Conservation (phyloP, 2,113 vertebrate species). For the Pyxicephalus adspersus region DNA sequence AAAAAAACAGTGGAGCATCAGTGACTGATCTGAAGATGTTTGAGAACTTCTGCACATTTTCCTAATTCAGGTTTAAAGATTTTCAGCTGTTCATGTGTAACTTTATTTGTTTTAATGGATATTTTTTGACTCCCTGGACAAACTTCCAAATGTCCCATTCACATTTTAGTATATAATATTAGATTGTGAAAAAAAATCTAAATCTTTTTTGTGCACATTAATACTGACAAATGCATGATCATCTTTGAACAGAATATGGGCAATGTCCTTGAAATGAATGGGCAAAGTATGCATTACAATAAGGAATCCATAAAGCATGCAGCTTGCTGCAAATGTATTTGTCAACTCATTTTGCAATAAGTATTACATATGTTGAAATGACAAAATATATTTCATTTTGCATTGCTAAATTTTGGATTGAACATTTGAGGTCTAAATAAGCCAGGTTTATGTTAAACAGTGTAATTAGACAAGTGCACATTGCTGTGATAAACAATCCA, state of each 20-base stretch:
- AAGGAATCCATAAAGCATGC: not conserved
- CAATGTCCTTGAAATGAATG: not conserved
- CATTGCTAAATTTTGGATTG: slow-evolving; percentile 1
- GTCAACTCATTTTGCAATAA: not conserved
- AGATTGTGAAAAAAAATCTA: too few relatives aligned
- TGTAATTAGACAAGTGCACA: slow-evolving; percentile 20
- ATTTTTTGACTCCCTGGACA: too few relatives aligned
- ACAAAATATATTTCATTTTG: slow-evolving; percentile 16
- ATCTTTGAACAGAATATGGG: not conserved
- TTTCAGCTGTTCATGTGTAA: too few relatives aligned
- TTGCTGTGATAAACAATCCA: slow-evolving; percentile 45
- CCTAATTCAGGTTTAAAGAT: too few relatives aligned
- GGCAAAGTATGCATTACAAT: not conserved
- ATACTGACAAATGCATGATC: too few relatives aligned
- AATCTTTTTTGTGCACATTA: too few relatives aligned
- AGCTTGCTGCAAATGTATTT: not conserved
- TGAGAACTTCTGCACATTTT: too few relatives aligned
- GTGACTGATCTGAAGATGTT: too few relatives aligned
- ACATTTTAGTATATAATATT: too few relatives aligned
- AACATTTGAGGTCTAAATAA: slow-evolving; percentile 33
- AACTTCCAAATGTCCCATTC: too few relatives aligned
- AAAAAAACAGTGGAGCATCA: too few relatives aligned
- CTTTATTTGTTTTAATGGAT: too few relatives aligned
- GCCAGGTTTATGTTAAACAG: slow-evolving; percentile 33
- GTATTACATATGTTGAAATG: slow-evolving; percentile 4